Evolutionary conservation across 2,113 vertebrate species (phyloP), one percentile per base, ranked within the genome.

Genomic region (Malurus melanocephalus): DNA sequence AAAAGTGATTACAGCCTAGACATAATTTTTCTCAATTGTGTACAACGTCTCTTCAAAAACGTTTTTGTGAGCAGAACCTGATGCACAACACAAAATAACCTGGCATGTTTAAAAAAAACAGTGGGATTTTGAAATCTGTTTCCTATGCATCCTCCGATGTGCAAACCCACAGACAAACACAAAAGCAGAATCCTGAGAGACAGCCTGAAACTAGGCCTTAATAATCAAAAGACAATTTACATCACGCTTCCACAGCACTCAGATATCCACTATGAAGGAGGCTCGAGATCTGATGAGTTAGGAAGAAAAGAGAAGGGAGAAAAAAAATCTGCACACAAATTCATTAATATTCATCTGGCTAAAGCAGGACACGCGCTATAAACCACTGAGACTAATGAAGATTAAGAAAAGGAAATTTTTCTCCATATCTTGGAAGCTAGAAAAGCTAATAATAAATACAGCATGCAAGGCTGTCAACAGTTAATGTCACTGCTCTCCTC

Each of bases 151-250:
- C 93, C 95, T 96, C 96, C 89, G 94, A 98, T 72, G 93, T 96
- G 94, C 95, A 97, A 97, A 97, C 95, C 96, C 97, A 96, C 76
- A 96, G 96, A 95, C 94, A 96, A 97, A 97, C 96, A 97, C 89
- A 90, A 97, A 98, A 46, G 72, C 95, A 96, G 95, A 97, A 97
- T 97, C 98, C 97, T 97, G 78, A 96, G 97, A 97, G 97, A 98
- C 90, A 96, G 96, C 84, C 95, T 96, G 95, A 95, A 96, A 96
- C 96, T 97, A 97, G 98, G 98, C 98, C 98, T 97, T 98, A 98
- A 97, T 98, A 98, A 98, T 98, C 97, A 98, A 97, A 97, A 97
- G 97, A 97, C 97, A 98, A 97, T 98, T 97, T 97, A 97, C 93
- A 98, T 97, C 97, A 96, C 94, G 96, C 97, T 97, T 97, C 95